Evolutionary conservation across 2,888 invertebrate genomes (phyloP), one percentile per base, ranked within the genome.

Genomic region (Drosophila affinis): DNA sequence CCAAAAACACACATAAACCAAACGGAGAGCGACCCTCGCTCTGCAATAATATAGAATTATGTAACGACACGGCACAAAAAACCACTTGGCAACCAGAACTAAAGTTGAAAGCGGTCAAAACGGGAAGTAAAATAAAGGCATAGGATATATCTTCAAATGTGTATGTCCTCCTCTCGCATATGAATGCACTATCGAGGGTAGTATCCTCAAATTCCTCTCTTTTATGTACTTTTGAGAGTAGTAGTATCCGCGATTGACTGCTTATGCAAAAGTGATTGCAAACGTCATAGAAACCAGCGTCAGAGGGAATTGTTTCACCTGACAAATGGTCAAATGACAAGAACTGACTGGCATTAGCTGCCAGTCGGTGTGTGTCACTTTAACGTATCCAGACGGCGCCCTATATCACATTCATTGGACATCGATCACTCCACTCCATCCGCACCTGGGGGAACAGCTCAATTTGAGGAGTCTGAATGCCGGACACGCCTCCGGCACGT

Each of bases 51-150:
- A 75, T 65, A 56, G 72, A 75, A 72, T 83, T 83, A 83, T 87
- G 85, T 83, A 83, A 83, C 68, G 61, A 71, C 72, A 78, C 76
- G 72, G 49, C 67, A 78, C 52, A 70, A 62, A 83, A 59, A 39
- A 39, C 39, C 78, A 75, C 74, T 84, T 77, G 61, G 75, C 76
- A 72, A 64, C 52, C 51, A 72, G 64, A 68, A 46, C 52, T 45
- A 27, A 52, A 29, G 57, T 48, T 34, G 61, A 29, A 45, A 39
- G 55, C 47, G 62, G 55, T 62, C 77, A 68, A 67, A 72, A n/a
- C 2, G 6, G 39, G 3, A 39, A 14, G 14, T 73, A 72, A 68
- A 71, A 48, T 60, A 5, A 5, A 17, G 14, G 21, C 12, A 18
- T 18, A 7, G 14, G 48, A 45, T 27, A 10, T 2, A 18, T 18